Base-by-base conservation (phyloP, 2,113 vertebrate species). In the Syngnathus floridae region DNA sequence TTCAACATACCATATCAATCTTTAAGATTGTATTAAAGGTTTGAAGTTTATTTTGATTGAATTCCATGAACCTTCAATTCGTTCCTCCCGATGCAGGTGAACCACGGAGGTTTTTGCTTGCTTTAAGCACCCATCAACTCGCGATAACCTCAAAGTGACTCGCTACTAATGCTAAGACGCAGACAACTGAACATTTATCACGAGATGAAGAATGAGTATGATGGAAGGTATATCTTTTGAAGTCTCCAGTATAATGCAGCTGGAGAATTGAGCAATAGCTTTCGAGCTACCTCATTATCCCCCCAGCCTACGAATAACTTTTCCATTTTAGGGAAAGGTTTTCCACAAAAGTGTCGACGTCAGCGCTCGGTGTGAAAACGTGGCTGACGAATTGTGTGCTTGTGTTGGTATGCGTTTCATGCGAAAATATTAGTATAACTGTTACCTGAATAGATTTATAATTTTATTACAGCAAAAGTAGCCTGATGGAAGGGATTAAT, bases 301-400 rank as follows among this genome's bases (percentile, higher is more conserved):
- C 19, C 17, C 6, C 13, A 4, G 1, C 75, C 78, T 71, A 0
- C 63, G 73, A 79, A 82, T 84, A 79, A 77, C 74, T 77, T 75
- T 76, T 67, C 81, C 85, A 75, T 84, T 82, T 87, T 82, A 82
- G 85, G 84, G 66, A 46, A 73, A 49, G 54, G 65, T 14, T 43
- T 74, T 77, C 81, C 77, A 21, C 52, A 59, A 70, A 69, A 70
- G 74, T 63, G 64, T 67, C 65, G 57, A 69, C 70, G 71, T 65
- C 48, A 66, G 70, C 73, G 74, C 69, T 67, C 51, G 58, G 63
- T 76, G 76, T 73, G 74, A 81, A 84, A 81, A 81, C 65, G 76
- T 22, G 31, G 68, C 13, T 54, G 71, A 61, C 37, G 22, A 56
- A 54, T n/a, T 36, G 19, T 19, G 0, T 54, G 37, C 10, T 46